phyloP scores from a whole-genome alignment of 2,888 invertebrate species.

The Papilio elwesi region DNA sequence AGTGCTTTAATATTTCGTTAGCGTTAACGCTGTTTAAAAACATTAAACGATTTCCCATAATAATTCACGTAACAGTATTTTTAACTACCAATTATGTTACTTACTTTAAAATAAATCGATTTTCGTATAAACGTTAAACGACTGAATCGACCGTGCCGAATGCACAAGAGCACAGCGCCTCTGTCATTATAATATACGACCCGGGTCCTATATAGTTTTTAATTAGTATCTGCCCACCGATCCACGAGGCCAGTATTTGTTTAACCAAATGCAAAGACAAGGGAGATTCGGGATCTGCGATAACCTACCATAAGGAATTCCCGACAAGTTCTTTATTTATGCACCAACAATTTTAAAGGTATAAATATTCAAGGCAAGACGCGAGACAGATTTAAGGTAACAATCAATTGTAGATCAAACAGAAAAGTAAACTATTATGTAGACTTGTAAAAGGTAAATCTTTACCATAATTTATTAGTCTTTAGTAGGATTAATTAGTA shows the following conservation, averaged over 20 bases:
- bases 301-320: conserved; percentile 68
- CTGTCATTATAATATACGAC: conserved; percentile 72
- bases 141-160: conserved; percentile 68
- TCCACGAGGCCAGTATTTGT: conserved; percentile 73
- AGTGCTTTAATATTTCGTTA: not conserved
- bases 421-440: conserved; percentile 51
- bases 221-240: conserved; percentile 78
- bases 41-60: not conserved
- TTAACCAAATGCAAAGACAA: conserved; percentile 70
- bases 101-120: conserved; percentile 12
- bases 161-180: conserved; percentile 70
- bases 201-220: conserved; percentile 75
- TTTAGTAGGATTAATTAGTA: no score
- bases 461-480: no score
- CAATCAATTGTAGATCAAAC: conserved; percentile 69
- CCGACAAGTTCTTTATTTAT: conserved; percentile 67
- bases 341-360: conserved; percentile 71
- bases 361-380: conserved; percentile 61
- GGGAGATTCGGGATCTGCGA: conserved; percentile 66
- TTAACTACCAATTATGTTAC: not conserved
- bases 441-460: no score
- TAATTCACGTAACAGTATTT: not conserved
- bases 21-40: no score
- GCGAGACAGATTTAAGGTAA: conserved; percentile 63
- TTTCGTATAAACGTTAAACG: conserved; percentile 58